Evolutionary conservation across 92 coral and sea anemone species (phyloP).

Genomic region (Porites evermanni): DNA sequence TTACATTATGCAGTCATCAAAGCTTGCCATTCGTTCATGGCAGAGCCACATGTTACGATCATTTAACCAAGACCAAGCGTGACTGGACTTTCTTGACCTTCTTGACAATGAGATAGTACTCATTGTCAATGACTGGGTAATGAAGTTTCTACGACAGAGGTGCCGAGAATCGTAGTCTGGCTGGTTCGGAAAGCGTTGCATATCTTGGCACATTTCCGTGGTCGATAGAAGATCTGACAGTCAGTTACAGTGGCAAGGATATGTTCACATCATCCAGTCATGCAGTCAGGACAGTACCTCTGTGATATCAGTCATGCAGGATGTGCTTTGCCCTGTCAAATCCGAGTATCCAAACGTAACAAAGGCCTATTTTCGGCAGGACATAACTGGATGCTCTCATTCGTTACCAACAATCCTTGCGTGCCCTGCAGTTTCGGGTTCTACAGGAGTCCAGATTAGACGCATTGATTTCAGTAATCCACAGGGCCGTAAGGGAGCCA

Average conservation of each 20-base stretch:
- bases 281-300: slow-evolving; percentile 11
- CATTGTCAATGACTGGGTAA: slow-evolving; percentile 7
- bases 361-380: slow-evolving; percentile 8
- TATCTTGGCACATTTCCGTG: no score
- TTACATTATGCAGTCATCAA: slow-evolving; percentile 21
- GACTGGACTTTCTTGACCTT: background rate
- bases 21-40: background rate
- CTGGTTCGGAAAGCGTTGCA: no score
- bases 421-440: slow-evolving; percentile 7
- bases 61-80: no score
- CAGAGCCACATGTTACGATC: background rate
- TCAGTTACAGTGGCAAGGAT: no score
- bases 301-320: background rate
- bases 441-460: slow-evolving; percentile 8
- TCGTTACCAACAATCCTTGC: slow-evolving; percentile 19
- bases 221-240: no score
- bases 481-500: slow-evolving; percentile 46
- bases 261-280: slow-evolving; percentile 6
- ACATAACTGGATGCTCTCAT: slow-evolving; percentile 11
- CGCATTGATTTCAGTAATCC: slow-evolving; percentile 4
- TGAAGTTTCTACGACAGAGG: no score
- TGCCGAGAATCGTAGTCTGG: no score
- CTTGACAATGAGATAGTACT: slow-evolving; percentile 20
- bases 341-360: background rate
- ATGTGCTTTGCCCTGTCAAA: slow-evolving; percentile 5